Conservation (phyloP, 1,140 invertebrate genomes). For the Dendrolimus punctatus region DNA sequence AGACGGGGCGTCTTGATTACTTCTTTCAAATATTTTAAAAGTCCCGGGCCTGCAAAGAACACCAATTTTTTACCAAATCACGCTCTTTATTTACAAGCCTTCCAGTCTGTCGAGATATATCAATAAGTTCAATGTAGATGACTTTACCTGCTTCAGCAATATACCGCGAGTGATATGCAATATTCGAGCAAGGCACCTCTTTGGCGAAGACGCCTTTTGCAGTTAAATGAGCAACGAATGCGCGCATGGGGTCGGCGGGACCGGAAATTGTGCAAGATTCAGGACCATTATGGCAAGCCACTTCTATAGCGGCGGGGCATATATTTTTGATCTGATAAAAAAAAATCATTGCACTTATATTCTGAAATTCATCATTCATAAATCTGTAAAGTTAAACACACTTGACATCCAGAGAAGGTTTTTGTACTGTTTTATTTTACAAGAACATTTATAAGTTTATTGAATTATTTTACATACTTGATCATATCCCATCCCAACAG, state of each 20-base stretch:
- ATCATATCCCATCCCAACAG: slow-evolving; percentile 67
- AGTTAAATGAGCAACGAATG: slow-evolving; percentile 75
- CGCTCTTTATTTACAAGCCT: neutral
- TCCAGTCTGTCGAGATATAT: neutral
- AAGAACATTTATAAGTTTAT: no score
- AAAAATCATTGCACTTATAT: neutral
- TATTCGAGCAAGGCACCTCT: slow-evolving; percentile 78
- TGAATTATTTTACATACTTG: slow-evolving; percentile 35
- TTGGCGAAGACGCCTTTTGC: slow-evolving; percentile 80
- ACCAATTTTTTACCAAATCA: neutral
- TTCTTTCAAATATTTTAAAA: slow-evolving; percentile 79
- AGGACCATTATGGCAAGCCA: slow-evolving; percentile 83
- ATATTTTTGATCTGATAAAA: slow-evolving; percentile 55
- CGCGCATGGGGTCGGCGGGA: slow-evolving; percentile 73
- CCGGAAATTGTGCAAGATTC: slow-evolving; percentile 86
- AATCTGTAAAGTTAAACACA: no score
- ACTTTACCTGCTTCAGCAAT: slow-evolving; percentile 71
- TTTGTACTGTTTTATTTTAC: no score
- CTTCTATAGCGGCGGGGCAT: slow-evolving; percentile 74
- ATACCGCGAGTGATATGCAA: slow-evolving; percentile 82
- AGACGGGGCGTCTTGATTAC: slow-evolving; percentile 65
- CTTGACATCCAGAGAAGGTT: no score
- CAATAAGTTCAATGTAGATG: neutral
- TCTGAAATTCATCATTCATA: no score
- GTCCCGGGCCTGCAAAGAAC: slow-evolving; percentile 66